These are phyloP conservation scores for Meliscaeva auricollis DNA, from an alignment of 2,888 invertebrate species.

Conservation along the genomic window DNA sequence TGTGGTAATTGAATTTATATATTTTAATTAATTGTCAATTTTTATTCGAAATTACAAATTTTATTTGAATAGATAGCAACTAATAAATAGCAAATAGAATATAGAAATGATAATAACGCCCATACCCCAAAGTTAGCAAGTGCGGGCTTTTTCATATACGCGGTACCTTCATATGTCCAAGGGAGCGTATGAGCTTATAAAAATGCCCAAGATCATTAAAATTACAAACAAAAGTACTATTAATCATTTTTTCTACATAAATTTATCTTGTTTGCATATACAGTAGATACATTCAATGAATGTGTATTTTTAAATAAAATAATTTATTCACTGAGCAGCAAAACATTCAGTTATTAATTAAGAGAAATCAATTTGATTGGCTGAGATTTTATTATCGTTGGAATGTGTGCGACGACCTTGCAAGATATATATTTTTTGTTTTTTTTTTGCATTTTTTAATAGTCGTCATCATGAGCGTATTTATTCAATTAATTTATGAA, in stretches of 20 bases:
- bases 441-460: background rate
- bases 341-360: conserved; percentile 63
- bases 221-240: background rate
- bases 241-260: background rate
- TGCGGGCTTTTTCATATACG: background rate
- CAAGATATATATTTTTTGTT: conserved; percentile 31
- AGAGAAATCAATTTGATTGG: conserved; percentile 62
- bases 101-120: background rate
- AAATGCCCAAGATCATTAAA: conserved; percentile 11
- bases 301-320: background rate
- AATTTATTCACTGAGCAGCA: conserved; percentile 11
- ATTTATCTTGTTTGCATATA: conserved; percentile 6
- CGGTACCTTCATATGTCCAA: background rate
- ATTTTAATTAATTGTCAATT: no score
- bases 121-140: background rate
- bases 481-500: background rate
- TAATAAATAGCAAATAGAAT: no score
- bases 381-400: conserved; percentile 2
- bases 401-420: conserved; percentile 69
- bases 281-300: background rate
- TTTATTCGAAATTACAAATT: no score
- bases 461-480: background rate
- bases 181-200: background rate
- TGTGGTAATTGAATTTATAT: no score
- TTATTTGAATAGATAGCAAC: no score